Evolutionary conservation across 2,888 invertebrate genomes (phyloP), one percentile per base, ranked within the genome.

Genomic region (Drosophila algonquin): DNA sequence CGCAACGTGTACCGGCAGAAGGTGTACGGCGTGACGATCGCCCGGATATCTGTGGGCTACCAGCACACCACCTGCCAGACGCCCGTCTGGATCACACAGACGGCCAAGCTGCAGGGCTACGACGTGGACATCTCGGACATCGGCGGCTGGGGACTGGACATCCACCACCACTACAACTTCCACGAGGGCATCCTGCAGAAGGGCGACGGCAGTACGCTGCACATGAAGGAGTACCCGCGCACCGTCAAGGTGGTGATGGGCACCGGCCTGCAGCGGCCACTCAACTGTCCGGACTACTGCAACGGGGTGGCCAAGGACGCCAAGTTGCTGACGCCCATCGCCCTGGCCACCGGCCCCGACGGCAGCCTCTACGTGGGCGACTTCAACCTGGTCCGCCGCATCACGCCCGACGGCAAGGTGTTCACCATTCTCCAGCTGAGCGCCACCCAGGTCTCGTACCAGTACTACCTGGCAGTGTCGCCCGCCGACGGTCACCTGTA

Each of bases 101-200:
- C 98, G 0, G 97, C 98, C 2, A 97, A 97, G 45, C 93, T 99
- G 83, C 97, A 98, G 92, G 99, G 99, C 24, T 98, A 98, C 92
- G 98, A 98, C 92, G 97, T 99, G 56, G 97, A 97, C 89, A 98
- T 98, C 76, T 98, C 99, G 0, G 98, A 98, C 91, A 97, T 99
- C 61, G 99, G 99, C 1, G 98, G 98, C 53, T 99, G 99, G 99
- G 98, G 99, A 57, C 93, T 99, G 61, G 97, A 99, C 91, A 97
- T 99, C 75, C 99, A 99, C 93, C 99, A 99, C 92, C 98, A 98
- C 92, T 99, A 99, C 93, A 99, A 99, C 92, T 98, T 98, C 94
- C 97, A 98, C 90, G 98, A 99, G 93, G 99, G 98, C 24, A 98
- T 99, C 75, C 93, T 99, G 51, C 99, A 99, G 92, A 98, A 98